A percentile compares a stretch with the other conserved stretches of the same genome.
Conservation (phyloP, 1,140 invertebrate species). For the Papilio xuthus region DNA sequence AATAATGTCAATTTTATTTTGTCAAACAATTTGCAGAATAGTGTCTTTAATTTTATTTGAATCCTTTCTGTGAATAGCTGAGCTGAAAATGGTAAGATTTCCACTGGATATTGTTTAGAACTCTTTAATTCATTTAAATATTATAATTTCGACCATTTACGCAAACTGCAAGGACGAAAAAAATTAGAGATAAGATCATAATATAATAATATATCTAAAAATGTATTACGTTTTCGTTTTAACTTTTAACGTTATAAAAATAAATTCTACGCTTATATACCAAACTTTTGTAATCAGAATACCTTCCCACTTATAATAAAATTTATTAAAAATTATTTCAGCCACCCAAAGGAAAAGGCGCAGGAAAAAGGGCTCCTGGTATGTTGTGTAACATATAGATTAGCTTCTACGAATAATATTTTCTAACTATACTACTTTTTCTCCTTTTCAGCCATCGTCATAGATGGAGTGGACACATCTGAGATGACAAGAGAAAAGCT, state of each 20-base stretch:
- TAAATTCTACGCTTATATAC: not conserved
- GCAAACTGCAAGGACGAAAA: not conserved
- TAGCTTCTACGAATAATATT: not conserved
- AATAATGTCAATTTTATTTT: not conserved
- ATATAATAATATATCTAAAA: not conserved
- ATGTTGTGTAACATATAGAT: slow-evolving; percentile 17
- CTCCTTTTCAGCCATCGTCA: slow-evolving; percentile 82
- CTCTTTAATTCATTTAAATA: not conserved
- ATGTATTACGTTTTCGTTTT: too few relatives aligned
- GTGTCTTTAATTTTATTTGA: not conserved
- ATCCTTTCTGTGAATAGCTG: not conserved
- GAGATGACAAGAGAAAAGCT: slow-evolving; percentile 97
- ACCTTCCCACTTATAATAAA: too few relatives aligned
- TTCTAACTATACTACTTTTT: not conserved
- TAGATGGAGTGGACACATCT: slow-evolving; percentile 95
- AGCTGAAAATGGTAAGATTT: not conserved
- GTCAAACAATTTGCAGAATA: not conserved
- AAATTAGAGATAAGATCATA: not conserved
- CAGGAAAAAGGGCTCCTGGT: slow-evolving; percentile 68
- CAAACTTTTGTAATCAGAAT: not conserved
- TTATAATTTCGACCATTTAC: not conserved
- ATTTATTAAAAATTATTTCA: slow-evolving; percentile 48
- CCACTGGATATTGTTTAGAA: not conserved
- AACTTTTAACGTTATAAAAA: not conserved
- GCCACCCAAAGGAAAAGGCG: slow-evolving; percentile 70